phyloP scores from a whole-genome alignment of 30 jellyfish, hydroid and myxozoan genomes.

The Rhopilema esculentum region DNA sequence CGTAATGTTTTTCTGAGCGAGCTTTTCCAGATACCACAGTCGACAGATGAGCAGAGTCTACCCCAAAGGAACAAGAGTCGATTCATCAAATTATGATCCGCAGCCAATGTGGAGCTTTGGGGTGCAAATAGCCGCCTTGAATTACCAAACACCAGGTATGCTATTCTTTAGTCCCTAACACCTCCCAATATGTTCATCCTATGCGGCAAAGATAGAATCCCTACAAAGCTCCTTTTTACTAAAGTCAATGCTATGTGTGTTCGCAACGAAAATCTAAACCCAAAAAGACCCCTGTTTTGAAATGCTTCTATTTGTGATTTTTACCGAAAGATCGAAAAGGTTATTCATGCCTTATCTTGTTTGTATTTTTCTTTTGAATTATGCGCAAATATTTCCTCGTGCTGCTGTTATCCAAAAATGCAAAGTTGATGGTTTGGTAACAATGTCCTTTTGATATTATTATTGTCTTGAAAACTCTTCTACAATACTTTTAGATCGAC shows the following conservation, averaged over 20 bases:
- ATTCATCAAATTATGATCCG: constrained; percentile 97
- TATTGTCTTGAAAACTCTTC: neutral
- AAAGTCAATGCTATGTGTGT: no score
- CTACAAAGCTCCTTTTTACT: neutral
- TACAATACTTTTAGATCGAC: constrained; percentile 56
- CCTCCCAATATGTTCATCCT: neutral
- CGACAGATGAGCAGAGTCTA: constrained; percentile 95
- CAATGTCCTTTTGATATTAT: no score
- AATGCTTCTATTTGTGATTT: no score
- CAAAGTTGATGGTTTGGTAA: no score
- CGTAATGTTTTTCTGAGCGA: neutral
- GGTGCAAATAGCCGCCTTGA: constrained; percentile 89
- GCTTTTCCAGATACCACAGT: constrained; percentile 66
- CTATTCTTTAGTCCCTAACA: neutral
- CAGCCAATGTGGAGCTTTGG: constrained; percentile 97
- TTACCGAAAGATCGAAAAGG: no score
- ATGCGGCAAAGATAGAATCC: neutral
- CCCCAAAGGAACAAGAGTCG: constrained; percentile 98
- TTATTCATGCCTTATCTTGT: no score
- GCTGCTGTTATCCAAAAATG: no score
- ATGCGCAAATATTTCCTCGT: no score
- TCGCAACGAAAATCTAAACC: no score
- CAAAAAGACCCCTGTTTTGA: no score
- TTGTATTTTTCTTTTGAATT: no score
- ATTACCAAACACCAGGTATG: constrained; percentile 95